Base-by-base conservation (phyloP, 2,113 vertebrate species). In the Sitta europaea region DNA sequence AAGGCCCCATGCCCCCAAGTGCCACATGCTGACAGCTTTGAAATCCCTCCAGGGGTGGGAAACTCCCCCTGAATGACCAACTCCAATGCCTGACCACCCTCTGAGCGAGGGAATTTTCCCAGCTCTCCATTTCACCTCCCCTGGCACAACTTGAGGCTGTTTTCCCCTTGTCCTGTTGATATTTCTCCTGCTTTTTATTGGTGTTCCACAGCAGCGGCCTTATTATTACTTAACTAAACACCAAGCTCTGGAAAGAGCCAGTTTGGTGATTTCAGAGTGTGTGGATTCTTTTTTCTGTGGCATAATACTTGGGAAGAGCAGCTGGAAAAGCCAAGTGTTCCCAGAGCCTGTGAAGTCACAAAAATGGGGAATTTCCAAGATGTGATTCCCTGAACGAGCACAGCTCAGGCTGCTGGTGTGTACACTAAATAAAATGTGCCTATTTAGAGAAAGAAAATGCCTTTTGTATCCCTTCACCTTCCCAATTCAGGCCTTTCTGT, bases 231-330 rank as follows among this genome's bases (percentile, higher is more conserved):
- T 6, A 19, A 14, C 11, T 29, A 6, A 88, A 14, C 13, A 13
- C 36, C 10, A 10, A 27, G 13, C n/a, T 14, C 40, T 63, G 62
- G 13, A 53, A 53, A 79, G 50, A 84, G 27, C 12, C 27, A 14
- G 9, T 65, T 33, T 1, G 0, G 0, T 22, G n/a, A 14, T 92
- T 83, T n/a, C 19, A 73, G 20, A 8, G 3, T 2, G 9, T 13
- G 15, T 35, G 72, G n/a, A 18, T 73, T 40, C 54, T 36, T 40
- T 40, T 36, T 65, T 28, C 35, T 55, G 27, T 48, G 55, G 23
- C 12, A 1, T 4, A 11, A 5, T 22, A 2, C 40, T 74, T 77
- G 51, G 36, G n/a, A 67, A 31, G 62, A 48, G 25, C 0, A 2
- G 24, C 55, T 70, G 4, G 7, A 20, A 27, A 79, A 68, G 33